Evolutionary conservation across 2,113 vertebrate genomes (phyloP), one percentile per base, ranked within the genome.

Genomic region (Gallinago media): DNA sequence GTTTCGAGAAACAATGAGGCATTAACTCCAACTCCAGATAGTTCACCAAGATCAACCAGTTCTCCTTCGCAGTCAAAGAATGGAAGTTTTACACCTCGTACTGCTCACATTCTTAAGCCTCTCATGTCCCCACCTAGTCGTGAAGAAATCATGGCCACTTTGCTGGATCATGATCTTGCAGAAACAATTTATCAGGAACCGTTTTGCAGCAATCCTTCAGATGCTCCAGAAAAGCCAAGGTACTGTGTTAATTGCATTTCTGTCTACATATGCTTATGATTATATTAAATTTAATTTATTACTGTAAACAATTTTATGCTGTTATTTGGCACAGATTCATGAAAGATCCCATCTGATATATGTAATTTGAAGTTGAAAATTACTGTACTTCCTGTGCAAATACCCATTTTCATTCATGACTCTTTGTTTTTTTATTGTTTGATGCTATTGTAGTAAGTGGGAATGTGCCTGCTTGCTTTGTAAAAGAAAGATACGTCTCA

Each of bases 81-180:
- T 73, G 98, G 98, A 71, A 98, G 95, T 96, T 98, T 99, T 91
- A 97, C 97, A 46, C 98, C 98, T 96, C 99, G 99, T 59, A 95
- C 98, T 40, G 99, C 98, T 83, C 98, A 99, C 92, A 97, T 99
- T 78, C 98, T 99, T 92, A 99, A 99, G 96, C 99, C 99, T 63
- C 98, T 99, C 34, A 99, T 99, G 99, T 99, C 99, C 47, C 99
- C 99, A 50, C 99, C 99, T 32, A 99, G 98, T 95, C 99, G 99
- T 54, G 99, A 99, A 87, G 99, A 99, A 98, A 99, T 99, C 91
- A 97, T 99, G 96, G 98, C 98, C 96, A 99, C 99, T 74, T 97
- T 99, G 65, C 86, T 98, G 78, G 99, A 99, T 95, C 98, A 99
- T 84, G 98, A 99, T 94, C 99, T 99, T 3, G 98, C 99, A 52